A percentile compares a stretch with the other conserved stretches of the same genome.
These are phyloP conservation scores for Elaphurus davidianus DNA, from an alignment of 2,113 vertebrate species.

Conservation along the genomic window DNA sequence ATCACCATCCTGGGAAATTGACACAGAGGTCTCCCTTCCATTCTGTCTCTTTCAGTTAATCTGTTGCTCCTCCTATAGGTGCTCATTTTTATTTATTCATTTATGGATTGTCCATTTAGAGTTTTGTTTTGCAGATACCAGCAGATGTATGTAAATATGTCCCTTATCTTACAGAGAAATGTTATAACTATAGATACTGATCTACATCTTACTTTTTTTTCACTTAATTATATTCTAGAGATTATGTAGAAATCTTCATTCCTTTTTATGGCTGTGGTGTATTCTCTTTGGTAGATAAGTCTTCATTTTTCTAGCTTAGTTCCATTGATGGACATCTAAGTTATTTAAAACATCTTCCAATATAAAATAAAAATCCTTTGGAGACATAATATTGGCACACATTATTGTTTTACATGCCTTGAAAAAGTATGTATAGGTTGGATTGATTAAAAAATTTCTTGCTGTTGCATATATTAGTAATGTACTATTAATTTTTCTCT, in stretches of 20 bases:
- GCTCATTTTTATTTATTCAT: not conserved
- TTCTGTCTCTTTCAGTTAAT: not conserved
- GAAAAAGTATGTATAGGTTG: not conserved
- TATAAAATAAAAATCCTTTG: not conserved
- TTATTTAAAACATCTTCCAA: not conserved
- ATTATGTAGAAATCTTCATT: not conserved
- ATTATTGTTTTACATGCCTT: not conserved
- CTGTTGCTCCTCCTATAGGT: not conserved
- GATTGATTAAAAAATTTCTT: conserved; percentile 5
- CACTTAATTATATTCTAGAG: not conserved
- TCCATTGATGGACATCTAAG: not conserved
- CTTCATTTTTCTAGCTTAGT: not conserved
- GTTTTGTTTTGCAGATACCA: not conserved
- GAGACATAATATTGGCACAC: not conserved
- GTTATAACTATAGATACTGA: not conserved
- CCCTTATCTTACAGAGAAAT: not conserved
- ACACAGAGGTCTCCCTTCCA: not conserved
- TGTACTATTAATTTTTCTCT: not conserved
- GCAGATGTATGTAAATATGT: not conserved
- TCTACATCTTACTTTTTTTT: not conserved
- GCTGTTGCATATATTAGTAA: not conserved
- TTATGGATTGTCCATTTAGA: not conserved
- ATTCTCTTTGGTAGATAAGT: not conserved
- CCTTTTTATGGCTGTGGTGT: not conserved
- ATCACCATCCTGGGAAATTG: not conserved